phyloP scores from a whole-genome alignment of 2,888 invertebrate species.

The Frankliniella fusca region DNA sequence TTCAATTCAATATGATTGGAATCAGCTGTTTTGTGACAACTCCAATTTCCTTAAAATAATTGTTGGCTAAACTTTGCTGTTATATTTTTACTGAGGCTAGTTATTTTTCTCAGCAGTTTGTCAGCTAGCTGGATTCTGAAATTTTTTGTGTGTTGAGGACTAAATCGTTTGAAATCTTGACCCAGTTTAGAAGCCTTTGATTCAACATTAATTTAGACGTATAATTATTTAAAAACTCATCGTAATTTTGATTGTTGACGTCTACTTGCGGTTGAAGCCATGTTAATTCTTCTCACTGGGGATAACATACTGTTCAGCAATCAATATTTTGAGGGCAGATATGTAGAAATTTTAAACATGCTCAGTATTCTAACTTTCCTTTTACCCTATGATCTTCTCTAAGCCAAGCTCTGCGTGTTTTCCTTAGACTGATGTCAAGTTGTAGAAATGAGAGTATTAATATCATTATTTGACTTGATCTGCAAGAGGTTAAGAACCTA shows the following conservation, averaged over 20 bases:
- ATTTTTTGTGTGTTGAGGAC: no score
- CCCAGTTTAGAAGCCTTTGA: no score
- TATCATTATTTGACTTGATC: no score
- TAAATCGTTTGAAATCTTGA: not conserved
- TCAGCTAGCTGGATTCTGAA: not conserved
- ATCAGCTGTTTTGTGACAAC: no score
- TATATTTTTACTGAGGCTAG: not conserved
- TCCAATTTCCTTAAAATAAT: no score
- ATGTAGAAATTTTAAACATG: no score
- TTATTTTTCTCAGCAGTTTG: no score
- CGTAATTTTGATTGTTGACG: not conserved
- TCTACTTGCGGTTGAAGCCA: not conserved
- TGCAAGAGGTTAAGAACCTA: no score
- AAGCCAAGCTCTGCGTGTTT: not conserved
- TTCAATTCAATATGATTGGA: no score
- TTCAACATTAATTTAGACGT: not conserved
- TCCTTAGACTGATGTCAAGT: not conserved
- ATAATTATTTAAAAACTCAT: not conserved
- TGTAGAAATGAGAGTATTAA: not conserved
- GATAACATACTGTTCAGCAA: no score
- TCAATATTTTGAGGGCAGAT: no score
- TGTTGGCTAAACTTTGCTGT: not conserved
- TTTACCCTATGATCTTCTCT: not conserved
- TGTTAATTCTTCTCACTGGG: no score
- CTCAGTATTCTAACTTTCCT: not conserved